Conservation (phyloP, 2,113 vertebrate species). For the Potamarius usumacintae region DNA sequence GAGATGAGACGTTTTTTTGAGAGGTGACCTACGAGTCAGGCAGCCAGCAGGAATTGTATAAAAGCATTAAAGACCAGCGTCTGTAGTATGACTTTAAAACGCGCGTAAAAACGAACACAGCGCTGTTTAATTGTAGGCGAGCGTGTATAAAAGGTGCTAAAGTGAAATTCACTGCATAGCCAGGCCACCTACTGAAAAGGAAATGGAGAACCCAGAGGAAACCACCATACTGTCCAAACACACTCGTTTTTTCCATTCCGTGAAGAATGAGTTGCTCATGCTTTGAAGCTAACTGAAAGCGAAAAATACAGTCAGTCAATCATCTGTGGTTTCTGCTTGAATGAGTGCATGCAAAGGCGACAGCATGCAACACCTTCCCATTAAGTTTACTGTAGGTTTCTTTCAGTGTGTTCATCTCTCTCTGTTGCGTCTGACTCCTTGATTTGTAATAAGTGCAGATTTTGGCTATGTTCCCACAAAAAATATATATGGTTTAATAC, state of each 20-base stretch:
- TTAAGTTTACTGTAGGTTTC: not conserved
- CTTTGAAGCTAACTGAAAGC: not conserved
- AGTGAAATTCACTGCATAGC: no score
- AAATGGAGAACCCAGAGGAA: not conserved
- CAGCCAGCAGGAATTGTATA: not conserved
- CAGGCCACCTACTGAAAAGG: not conserved
- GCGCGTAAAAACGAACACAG: not conserved
- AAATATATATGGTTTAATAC: not conserved
- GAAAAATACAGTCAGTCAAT: not conserved
- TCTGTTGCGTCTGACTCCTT: not conserved
- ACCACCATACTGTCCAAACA: not conserved
- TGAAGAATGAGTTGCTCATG: not conserved
- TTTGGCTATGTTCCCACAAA: not conserved
- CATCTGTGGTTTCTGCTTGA: constrained; percentile 13
- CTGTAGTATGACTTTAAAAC: not conserved
- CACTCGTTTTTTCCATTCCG: not conserved
- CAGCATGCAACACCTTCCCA: not conserved
- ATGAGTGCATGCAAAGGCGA: constrained; percentile 58
- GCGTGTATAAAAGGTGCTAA: not conserved
- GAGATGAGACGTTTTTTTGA: not conserved
- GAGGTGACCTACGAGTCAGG: not conserved
- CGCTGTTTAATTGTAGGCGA: not conserved
- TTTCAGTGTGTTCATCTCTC: not conserved
- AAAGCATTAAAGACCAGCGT: not conserved
- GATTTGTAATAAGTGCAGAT: not conserved